Percentiles rank a stretch among this genome's conserved stretches.
These are phyloP conservation scores for Maniola hyperantus DNA, from an alignment of 2,888 invertebrate species.

Conservation along the genomic window DNA sequence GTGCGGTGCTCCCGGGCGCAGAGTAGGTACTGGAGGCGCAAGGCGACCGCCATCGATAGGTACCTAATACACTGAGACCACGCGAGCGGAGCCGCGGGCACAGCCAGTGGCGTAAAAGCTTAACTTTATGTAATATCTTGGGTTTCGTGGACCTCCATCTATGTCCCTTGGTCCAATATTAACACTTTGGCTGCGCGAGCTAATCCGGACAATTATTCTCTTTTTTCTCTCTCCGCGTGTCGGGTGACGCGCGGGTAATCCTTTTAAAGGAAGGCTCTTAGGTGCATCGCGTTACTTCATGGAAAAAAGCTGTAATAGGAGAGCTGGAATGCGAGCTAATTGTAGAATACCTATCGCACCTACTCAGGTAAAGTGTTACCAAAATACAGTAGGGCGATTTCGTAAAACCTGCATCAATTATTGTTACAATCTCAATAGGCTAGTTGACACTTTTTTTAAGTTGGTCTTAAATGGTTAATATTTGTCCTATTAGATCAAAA, in stretches of 20 bases:
- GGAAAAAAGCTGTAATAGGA: constrained; percentile 67
- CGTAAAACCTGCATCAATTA: too few relatives aligned
- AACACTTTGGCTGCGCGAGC: constrained; percentile 82
- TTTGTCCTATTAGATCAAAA: too few relatives aligned
- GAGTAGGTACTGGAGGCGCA: too few relatives aligned
- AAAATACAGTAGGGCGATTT: neutral
- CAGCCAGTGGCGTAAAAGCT: too few relatives aligned
- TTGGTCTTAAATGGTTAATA: too few relatives aligned
- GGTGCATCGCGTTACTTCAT: constrained; percentile 70
- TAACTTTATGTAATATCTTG: neutral
- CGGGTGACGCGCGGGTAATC: constrained; percentile 78
- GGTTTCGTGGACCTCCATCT: neutral
- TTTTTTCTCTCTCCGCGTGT: constrained; percentile 50
- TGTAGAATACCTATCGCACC: constrained; percentile 26
- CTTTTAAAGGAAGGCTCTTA: constrained; percentile 69
- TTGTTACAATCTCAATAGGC: too few relatives aligned
- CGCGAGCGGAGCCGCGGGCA: too few relatives aligned
- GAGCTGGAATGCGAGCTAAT: constrained; percentile 45
- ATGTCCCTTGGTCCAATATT: constrained; percentile 65
- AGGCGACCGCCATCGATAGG: too few relatives aligned
- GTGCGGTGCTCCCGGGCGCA: too few relatives aligned
- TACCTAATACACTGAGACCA: too few relatives aligned
- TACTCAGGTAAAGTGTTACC: neutral
- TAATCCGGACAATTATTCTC: constrained; percentile 75
- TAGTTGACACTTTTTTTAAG: too few relatives aligned